Percentiles rank a stretch among this genome's conserved stretches.
These are phyloP conservation scores for Leptobrachium leishanense DNA, from an alignment of 2,113 vertebrate genomes.

Conservation along the genomic window DNA sequence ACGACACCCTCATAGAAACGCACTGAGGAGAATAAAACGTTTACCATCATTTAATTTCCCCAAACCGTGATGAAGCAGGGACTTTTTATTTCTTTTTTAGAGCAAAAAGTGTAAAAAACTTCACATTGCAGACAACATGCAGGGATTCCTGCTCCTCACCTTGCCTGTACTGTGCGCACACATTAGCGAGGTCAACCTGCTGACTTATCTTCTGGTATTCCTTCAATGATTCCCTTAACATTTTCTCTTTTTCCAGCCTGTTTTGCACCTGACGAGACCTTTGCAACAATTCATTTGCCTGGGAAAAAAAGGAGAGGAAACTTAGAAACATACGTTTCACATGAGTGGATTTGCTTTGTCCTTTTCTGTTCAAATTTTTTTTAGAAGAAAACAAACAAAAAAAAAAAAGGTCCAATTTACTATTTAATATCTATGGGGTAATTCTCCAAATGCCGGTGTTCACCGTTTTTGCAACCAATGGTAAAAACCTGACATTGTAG, in stretches of 20 bases:
- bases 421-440: no score
- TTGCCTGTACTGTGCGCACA: constrained; percentile 93
- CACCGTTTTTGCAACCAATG: no score
- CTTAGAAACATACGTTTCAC: constrained; percentile 47
- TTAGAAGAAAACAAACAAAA: background rate
- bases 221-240: constrained; percentile 84
- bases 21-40: constrained; percentile 64
- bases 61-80: no score
- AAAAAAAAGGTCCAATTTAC: no score
- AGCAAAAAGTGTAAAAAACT: no score
- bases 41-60: no score
- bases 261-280: constrained; percentile 87
- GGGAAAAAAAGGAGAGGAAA: constrained; percentile 52
- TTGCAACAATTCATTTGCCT: constrained; percentile 97
- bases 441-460: no score
- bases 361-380: background rate
- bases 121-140: no score
- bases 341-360: background rate
- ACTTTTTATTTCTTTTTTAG: no score
- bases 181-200: constrained; percentile 87
- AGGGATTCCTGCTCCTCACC: constrained; percentile 63
- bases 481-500: no score
- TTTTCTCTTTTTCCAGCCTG: constrained; percentile 86
- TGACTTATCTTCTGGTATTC: constrained; percentile 95
- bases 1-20: constrained; percentile 96